Conservation (phyloP, 2,888 invertebrate genomes). For the Argyresthia albistria region DNA sequence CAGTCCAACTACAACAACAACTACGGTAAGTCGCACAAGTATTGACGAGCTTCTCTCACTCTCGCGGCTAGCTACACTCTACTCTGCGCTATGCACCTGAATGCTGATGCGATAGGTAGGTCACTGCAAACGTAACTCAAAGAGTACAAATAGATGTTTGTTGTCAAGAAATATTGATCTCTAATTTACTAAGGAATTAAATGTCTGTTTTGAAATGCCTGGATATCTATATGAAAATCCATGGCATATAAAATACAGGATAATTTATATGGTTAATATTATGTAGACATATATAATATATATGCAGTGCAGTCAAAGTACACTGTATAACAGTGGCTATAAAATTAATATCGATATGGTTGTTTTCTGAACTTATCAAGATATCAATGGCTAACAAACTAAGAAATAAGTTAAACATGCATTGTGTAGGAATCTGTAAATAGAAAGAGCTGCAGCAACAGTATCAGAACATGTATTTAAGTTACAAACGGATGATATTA, state of each 20-base stretch:
- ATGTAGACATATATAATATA: no score
- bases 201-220: not conserved
- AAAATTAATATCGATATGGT: no score
- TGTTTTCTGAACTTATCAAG: no score
- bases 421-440: not conserved
- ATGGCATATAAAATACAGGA: no score
- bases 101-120: not conserved
- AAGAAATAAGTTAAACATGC: not conserved
- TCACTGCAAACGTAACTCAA: not conserved
- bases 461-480: not conserved
- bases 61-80: no score
- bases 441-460: not conserved
- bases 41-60: slow-evolving; percentile 9
- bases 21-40: slow-evolving; percentile 46
- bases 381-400: no score
- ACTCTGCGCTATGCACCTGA: not conserved
- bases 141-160: not conserved
- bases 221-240: no score
- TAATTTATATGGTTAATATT: no score
- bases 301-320: no score
- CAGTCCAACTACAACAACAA: slow-evolving; percentile 48
- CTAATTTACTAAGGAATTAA: not conserved
- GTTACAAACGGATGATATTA: not conserved
- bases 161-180: not conserved
- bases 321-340: no score